Evolutionary conservation across 2,888 invertebrate species (phyloP).

Genomic region (Galerucella nymphaeae): DNA sequence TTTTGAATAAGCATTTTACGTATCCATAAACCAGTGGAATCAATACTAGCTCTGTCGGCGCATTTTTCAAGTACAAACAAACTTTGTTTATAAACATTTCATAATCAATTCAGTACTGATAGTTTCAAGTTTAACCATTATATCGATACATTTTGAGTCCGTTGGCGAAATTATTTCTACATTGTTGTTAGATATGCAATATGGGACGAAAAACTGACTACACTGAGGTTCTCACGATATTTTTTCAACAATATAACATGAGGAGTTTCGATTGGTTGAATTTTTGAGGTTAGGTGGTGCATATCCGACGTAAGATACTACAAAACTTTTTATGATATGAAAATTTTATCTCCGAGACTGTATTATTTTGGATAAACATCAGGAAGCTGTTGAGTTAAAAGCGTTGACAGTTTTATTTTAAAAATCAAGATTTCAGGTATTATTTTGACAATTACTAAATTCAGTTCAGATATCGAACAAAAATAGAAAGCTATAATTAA

Average conservation of each 20-base stretch:
- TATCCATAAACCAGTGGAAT: background rate
- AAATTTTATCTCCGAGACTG: background rate
- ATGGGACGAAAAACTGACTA: too few relatives aligned
- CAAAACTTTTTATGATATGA: background rate
- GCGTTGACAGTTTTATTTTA: conserved; percentile 9
- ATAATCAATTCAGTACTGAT: conserved; percentile 5
- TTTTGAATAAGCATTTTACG: conserved; percentile 13
- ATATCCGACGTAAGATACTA: too few relatives aligned
- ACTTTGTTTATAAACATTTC: conserved; percentile 3
- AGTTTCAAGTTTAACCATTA: background rate
- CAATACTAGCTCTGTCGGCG: conserved; percentile 5
- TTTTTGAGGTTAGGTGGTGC: too few relatives aligned
- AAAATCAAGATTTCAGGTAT: conserved; percentile 14
- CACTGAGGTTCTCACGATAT: too few relatives aligned
- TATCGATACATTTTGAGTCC: background rate
- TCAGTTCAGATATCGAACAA: conserved; percentile 22
- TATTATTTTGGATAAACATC: conserved; percentile 3
- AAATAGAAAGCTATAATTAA: conserved; percentile 38
- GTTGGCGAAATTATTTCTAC: background rate
- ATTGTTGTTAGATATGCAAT: background rate
- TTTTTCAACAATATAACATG: too few relatives aligned
- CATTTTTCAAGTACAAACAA: conserved; percentile 7
- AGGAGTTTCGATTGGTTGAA: too few relatives aligned
- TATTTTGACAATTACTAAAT: conserved; percentile 31
- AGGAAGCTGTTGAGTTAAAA: background rate